Evolutionary conservation across 1,140 invertebrate genomes (phyloP).

Genomic region (Eulimnadia texana): DNA sequence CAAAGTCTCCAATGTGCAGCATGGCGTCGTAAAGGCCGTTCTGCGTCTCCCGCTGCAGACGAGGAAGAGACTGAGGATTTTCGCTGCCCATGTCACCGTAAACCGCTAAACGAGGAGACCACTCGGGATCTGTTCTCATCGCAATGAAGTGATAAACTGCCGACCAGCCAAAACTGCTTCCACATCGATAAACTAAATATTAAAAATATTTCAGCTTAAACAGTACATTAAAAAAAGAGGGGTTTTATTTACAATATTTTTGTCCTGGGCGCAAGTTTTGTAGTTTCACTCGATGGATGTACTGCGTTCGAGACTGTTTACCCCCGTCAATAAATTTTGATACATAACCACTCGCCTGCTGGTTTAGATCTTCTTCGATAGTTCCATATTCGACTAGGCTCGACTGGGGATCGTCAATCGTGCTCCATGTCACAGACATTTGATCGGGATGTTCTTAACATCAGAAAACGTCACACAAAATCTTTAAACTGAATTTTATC

Average conservation of each 20-base stretch:
- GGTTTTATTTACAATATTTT: slow-evolving; percentile 42
- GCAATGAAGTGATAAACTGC: slow-evolving; percentile 58
- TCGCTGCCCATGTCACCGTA: slow-evolving; percentile 20
- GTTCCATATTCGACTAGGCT: slow-evolving; percentile 63
- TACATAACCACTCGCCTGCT: slow-evolving; percentile 40
- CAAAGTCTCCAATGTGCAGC: slow-evolving; percentile 89
- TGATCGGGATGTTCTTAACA: slow-evolving; percentile 44
- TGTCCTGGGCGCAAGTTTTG: slow-evolving; percentile 39
- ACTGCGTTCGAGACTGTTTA: slow-evolving; percentile 46
- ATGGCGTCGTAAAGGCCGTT: slow-evolving; percentile 68
- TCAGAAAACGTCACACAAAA: slow-evolving; percentile 22
- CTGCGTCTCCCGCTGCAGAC: slow-evolving; percentile 66
- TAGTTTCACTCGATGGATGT: slow-evolving; percentile 60
- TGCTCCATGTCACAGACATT: slow-evolving; percentile 82
- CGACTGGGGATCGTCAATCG: slow-evolving; percentile 48
- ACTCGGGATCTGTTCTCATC: slow-evolving; percentile 41
- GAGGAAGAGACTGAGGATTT: slow-evolving; percentile 46
- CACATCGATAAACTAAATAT: slow-evolving; percentile 74
- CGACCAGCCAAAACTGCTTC: slow-evolving; percentile 65
- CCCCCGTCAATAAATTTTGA: slow-evolving; percentile 67
- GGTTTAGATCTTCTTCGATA: slow-evolving; percentile 32
- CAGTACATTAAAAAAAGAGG: not conserved
- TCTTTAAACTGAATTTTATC: no score
- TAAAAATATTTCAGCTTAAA: slow-evolving; percentile 15
- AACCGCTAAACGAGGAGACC: slow-evolving; percentile 65